Base-by-base conservation (phyloP, 2,888 invertebrate genomes). In the Tenthredo scrophulariae region DNA sequence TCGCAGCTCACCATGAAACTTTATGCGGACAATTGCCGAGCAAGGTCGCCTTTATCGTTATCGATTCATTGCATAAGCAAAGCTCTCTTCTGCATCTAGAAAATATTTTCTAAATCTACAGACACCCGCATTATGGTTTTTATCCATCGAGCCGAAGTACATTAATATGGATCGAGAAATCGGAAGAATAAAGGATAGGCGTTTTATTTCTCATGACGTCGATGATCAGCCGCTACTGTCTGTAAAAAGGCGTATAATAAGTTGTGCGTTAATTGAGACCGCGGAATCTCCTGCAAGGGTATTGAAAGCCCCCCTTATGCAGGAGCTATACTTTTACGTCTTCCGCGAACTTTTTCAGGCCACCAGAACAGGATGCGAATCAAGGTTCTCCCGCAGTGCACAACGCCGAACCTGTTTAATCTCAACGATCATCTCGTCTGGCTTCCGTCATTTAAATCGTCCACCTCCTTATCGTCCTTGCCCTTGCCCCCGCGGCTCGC, bases 361-460 rank as follows among this genome's bases (percentile, higher is more conserved):
- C 26, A n/a, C 0, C 80, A 62, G 40, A 80, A 80, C 80, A 80
- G 80, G 80, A 80, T 80, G 37, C 80, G 80, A 40, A 22, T 62
- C 80, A 58, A 80, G 62, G 80, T 50, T 54, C 29, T 33, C 29
- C 43, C 0, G 18, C 46, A 22, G 40, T 50, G 80, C 15, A 43
- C 26, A 62, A 22, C 37, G 40, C 80, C 80, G 62, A 80, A 80
- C 80, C 80, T 62, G 80, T 58, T 80, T 80, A 37, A 80, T 40
- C 80, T 10, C 22, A 40, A 75, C 40, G 80, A 80, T 80, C 58
- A 37, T 40, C 62, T 80, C 37, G 80, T 80, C 80, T 80, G 80
- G 37, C 62, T 80, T 80, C 80, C 80, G 80, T 50, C 80, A 80
- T 80, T 62, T 13, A 40, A 15, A 40, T 33, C 40, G 29, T 29